phyloP scores from a whole-genome alignment of 2,888 invertebrate genomes.

The Hydriomena furcata region DNA sequence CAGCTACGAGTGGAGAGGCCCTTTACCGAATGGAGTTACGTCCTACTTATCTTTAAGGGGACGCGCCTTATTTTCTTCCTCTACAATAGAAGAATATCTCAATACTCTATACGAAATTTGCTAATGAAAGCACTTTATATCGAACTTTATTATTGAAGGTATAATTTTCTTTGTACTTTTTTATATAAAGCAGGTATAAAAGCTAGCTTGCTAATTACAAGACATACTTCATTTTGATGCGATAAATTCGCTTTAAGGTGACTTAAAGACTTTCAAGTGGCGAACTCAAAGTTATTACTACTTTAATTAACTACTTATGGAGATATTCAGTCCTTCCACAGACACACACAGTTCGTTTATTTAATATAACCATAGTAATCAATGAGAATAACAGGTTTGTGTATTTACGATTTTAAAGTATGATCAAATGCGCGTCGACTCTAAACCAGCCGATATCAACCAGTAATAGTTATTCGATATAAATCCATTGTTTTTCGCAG shows the following conservation, averaged over 20 bases:
- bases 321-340: too few species aligned
- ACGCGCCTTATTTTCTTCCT: constrained; percentile 78
- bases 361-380: too few species aligned
- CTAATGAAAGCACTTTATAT: constrained; percentile 42
- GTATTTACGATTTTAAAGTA: too few species aligned
- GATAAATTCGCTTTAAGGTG: too few species aligned
- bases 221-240: too few species aligned
- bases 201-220: too few species aligned
- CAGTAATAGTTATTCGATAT: constrained; percentile 48
- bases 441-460: background rate
- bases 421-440: too few species aligned
- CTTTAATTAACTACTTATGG: too few species aligned
- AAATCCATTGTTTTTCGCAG: constrained; percentile 55
- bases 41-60: constrained; percentile 80
- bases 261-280: too few species aligned
- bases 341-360: too few species aligned
- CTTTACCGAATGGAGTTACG: constrained; percentile 81
- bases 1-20: constrained; percentile 74
- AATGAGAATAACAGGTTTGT: too few species aligned
- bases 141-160: background rate
- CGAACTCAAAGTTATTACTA: too few species aligned
- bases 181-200: background rate
- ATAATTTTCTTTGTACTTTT: background rate
- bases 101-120: constrained; percentile 60
- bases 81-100: constrained; percentile 66